Evolutionary conservation across 2,113 vertebrate species (phyloP).

Genomic region (Anser brachyrhynchus): DNA sequence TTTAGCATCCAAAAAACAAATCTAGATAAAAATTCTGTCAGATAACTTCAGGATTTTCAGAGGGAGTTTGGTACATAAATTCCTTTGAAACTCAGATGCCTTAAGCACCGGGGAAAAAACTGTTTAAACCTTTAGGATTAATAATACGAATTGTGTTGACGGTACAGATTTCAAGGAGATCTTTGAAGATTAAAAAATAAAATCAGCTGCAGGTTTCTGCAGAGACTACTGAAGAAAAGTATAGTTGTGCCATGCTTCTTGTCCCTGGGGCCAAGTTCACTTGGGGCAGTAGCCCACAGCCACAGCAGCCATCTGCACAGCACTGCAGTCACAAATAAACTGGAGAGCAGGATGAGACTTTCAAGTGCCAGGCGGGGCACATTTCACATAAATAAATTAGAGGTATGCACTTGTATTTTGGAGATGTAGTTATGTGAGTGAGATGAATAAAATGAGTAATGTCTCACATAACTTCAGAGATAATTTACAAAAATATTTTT

Average conservation of each 20-base stretch:
- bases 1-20: neutral
- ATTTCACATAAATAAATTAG: neutral
- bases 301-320: neutral
- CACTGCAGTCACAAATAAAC: neutral
- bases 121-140: neutral
- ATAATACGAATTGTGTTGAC: neutral
- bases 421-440: neutral
- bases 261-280: neutral
- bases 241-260: neutral
- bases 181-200: neutral
- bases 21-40: neutral
- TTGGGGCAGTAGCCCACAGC: neutral
- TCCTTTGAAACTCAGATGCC: neutral
- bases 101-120: neutral
- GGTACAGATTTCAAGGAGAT: neutral
- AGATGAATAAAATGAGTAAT: neutral
- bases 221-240: neutral
- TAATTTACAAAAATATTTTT: neutral
- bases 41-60: neutral
- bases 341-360: neutral
- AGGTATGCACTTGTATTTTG: neutral
- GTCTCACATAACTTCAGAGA: neutral
- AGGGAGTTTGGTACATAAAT: neutral
- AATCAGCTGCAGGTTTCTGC: neutral
- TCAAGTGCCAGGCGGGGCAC: neutral